A percentile compares a stretch with the other conserved stretches of the same genome.
phyloP scores from a whole-genome alignment of 2,113 vertebrate genomes.

The Ovis aries region DNA sequence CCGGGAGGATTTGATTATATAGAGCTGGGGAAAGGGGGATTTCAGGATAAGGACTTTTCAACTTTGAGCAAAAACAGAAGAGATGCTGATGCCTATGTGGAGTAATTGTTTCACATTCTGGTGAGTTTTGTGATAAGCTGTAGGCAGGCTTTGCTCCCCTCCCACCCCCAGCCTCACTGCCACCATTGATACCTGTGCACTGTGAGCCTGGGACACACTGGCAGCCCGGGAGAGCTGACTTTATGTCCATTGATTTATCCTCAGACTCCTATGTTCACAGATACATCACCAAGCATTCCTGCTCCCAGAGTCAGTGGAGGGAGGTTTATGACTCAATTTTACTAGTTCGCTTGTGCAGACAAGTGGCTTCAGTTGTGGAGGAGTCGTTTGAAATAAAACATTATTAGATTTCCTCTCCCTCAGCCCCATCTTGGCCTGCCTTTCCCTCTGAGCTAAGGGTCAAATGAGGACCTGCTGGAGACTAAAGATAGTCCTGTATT shows the following conservation, averaged over 20 bases:
- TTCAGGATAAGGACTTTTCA: not conserved
- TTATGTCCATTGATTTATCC: constrained; percentile 34
- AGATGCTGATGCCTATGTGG: accelerated
- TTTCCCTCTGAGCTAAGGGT: not conserved
- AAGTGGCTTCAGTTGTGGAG: constrained; percentile 25
- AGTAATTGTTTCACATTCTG: not conserved
- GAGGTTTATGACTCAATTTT: constrained; percentile 44
- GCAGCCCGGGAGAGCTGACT: not conserved
- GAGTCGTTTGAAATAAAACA: constrained; percentile 30
- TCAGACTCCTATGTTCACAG: not conserved
- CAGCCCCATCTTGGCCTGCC: too few species aligned
- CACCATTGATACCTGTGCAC: accelerated
- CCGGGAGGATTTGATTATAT: not conserved
- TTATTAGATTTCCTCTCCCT: not conserved
- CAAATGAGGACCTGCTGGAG: not conserved
- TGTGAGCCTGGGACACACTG: not conserved
- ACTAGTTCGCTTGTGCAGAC: not conserved
- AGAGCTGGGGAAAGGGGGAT: not conserved
- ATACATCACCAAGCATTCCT: not conserved
- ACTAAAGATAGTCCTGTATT: not conserved
- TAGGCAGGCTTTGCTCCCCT: not conserved
- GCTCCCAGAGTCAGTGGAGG: not conserved
- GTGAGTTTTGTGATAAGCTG: not conserved
- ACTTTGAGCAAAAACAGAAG: not conserved
- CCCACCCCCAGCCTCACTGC: not conserved